Percentiles rank a stretch among this genome's conserved stretches.
Conservation (phyloP, 1,140 invertebrate genomes). For the Teleogryllus occipitalis region DNA sequence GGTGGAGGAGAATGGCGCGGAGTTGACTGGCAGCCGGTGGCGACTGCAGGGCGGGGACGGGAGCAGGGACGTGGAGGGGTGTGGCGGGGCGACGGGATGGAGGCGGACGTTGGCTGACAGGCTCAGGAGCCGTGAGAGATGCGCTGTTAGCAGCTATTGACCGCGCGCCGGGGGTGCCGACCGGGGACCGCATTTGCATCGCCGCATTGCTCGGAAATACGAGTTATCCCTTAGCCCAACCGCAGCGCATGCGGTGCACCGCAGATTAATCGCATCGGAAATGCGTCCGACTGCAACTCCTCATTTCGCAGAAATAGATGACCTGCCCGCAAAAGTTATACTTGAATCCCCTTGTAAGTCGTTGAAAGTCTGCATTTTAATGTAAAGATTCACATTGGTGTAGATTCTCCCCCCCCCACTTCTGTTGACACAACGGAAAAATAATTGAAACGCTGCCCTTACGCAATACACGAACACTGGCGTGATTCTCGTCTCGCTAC, state of each 20-base stretch:
- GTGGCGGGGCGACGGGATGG: no score
- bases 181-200: neutral
- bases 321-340: neutral
- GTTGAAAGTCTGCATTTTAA: neutral
- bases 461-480: no score
- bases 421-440: no score
- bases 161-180: no score
- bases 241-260: neutral
- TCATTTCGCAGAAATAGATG: neutral
- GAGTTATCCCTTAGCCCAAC: neutral
- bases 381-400: no score
- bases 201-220: neutral
- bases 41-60: neutral
- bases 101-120: neutral
- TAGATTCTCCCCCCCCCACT: no score
- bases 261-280: neutral
- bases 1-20: no score
- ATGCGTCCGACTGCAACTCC: neutral
- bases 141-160: neutral
- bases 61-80: neutral
- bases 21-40: no score
- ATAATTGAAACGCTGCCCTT: no score
- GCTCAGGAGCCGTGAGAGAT: neutral
- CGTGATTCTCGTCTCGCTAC: no score
- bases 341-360: neutral